Base-by-base conservation (phyloP, 2,113 vertebrate species). In the Guaruba guarouba region DNA sequence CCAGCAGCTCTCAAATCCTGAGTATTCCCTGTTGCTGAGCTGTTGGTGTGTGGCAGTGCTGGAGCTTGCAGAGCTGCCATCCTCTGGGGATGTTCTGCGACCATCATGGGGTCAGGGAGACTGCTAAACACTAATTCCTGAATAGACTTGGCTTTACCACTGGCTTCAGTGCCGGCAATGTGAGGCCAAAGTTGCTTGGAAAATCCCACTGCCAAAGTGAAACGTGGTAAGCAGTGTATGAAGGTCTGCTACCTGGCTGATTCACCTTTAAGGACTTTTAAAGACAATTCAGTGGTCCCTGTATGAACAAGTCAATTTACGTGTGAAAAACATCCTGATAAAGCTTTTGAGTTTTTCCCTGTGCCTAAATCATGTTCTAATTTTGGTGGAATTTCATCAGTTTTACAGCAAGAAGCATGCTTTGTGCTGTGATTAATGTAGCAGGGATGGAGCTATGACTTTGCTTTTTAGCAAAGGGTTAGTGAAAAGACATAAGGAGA, bases 311-410 rank as follows among this genome's bases (percentile, higher is more conserved):
- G 37, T 49, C 37, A 10, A n/a, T 6, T 7, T 6, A 14, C 0
- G 0, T 4, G 10, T 33, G 22, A 22, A 62, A 54, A 91, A 29
- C 19, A 33, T 22, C 4, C 0, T 24, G 39, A 25, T 54, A 19
- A 85, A 71, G 9, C 10, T 33, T 24, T 25, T 4, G 27, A 77
- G 10, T 29, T 57, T 10, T 13, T n/a, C 14, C 4, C 33, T 44
- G 20, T 51, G 48, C 62, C 35, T 39, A 52, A 54, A 10, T 24
- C 2, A 0, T n/a, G 71, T 46, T 68, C 67, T 17, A 29, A 8
- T 62, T 77, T 61, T 8, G 24, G 23, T 28, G 46, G n/a, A 43
- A 96, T 68, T 48, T 75, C 14, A 9, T 44, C 0, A 0, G 23
- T 76, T 83, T 73, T 79, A 13, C 37, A 85, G 13, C 31, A 61